Conservation (phyloP, 1,140 invertebrate species). For the Eciton burchellii region DNA sequence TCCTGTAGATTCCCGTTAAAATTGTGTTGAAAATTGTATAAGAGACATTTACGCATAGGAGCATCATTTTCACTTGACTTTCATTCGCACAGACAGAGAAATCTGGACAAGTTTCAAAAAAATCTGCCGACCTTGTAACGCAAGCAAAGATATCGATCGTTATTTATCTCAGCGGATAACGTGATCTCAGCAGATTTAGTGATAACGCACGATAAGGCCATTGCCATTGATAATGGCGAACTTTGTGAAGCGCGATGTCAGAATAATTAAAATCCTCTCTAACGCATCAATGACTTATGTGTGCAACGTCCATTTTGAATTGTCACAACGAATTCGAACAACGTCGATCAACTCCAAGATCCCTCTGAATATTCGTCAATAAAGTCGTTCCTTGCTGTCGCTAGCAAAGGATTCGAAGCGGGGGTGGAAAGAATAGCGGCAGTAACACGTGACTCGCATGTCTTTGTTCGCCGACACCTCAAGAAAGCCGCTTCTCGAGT, state of each 20-base stretch:
- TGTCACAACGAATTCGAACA: no score
- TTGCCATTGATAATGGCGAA: not conserved
- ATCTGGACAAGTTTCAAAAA: no score
- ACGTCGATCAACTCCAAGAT: not conserved
- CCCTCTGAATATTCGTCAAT: not conserved
- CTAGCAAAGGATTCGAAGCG: not conserved
- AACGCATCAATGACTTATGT: not conserved
- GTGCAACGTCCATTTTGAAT: not conserved
- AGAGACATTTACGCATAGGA: not conserved
- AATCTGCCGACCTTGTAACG: not conserved
- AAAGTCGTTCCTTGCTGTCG: not conserved
- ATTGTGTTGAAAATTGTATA: not conserved
- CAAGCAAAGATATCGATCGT: not conserved
- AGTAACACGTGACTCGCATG: slow-evolving; percentile 75
- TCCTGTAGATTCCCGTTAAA: slow-evolving; percentile 3
- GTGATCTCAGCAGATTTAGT: no score
- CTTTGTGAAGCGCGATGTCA: not conserved
- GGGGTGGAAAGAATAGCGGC: slow-evolving; percentile 35
- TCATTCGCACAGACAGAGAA: not conserved
- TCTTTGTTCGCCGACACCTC: slow-evolving; percentile 55
- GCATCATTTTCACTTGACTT: not conserved
- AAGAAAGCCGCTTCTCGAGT: slow-evolving; percentile 79
- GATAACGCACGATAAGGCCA: not conserved
- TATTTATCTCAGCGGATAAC: not conserved
- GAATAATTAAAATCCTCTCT: not conserved